Percentiles rank a stretch among this genome's conserved stretches.
These are phyloP conservation scores for Drosophila paranaensis DNA, from an alignment of 2,888 invertebrate genomes.

Conservation along the genomic window DNA sequence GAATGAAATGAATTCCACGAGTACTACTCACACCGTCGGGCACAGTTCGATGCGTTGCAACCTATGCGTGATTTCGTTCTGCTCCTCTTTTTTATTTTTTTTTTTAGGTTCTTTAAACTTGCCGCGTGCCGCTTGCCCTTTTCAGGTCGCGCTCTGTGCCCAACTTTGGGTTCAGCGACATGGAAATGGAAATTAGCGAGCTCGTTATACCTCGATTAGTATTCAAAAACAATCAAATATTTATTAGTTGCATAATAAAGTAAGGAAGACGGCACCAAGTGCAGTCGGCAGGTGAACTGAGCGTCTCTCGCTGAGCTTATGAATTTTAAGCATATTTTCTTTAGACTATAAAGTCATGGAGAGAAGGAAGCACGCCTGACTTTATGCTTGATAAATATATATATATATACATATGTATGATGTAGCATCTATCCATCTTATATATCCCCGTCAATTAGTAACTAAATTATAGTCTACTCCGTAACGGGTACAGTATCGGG, in stretches of 20 bases:
- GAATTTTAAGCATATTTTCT: too few relatives aligned
- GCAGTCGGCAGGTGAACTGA: too few relatives aligned
- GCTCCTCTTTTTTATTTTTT: not conserved
- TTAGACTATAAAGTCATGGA: too few relatives aligned
- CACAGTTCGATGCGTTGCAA: constrained; percentile 24
- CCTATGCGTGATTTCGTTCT: not conserved
- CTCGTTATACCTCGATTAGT: not conserved
- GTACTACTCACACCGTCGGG: constrained; percentile 41
- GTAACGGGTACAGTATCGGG: too few relatives aligned
- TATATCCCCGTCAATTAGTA: too few relatives aligned
- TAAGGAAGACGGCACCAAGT: not conserved
- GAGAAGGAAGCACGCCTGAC: too few relatives aligned
- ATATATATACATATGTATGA: too few relatives aligned
- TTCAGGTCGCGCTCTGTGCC: not conserved
- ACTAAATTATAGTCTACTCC: too few relatives aligned
- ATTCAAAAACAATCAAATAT: not conserved
- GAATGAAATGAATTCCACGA: constrained; percentile 53
- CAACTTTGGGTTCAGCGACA: constrained; percentile 22
- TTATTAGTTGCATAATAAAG: constrained; percentile 1
- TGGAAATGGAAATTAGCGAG: not conserved
- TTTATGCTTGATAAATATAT: too few relatives aligned
- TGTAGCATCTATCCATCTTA: too few relatives aligned
- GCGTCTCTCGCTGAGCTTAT: too few relatives aligned
- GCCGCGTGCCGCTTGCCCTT: constrained; percentile 3
- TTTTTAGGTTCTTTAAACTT: constrained; percentile 31